Conservation (phyloP, 2,113 vertebrate species). For the Hystrix cristata region DNA sequence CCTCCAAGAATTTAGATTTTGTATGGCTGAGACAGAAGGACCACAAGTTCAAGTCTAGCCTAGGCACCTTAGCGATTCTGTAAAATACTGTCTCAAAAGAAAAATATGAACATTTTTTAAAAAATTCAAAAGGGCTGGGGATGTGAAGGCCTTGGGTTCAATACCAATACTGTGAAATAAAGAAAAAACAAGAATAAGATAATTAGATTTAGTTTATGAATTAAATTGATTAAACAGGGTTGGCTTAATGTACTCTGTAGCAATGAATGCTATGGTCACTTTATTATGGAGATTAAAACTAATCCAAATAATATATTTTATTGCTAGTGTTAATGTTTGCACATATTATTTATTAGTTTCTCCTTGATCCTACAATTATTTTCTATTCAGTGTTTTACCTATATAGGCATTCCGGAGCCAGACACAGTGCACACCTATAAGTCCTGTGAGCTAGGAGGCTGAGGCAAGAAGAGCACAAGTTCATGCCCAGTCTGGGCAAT, state of each 20-base stretch:
- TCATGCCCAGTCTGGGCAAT: background rate
- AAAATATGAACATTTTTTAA: background rate
- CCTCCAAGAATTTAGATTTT: background rate
- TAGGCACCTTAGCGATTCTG: background rate
- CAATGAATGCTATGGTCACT: background rate
- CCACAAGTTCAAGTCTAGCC: background rate
- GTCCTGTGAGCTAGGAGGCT: background rate
- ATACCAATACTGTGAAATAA: background rate
- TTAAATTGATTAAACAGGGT: background rate
- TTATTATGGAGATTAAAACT: background rate
- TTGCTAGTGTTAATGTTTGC: background rate
- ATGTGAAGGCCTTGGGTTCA: background rate
- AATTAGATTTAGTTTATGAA: background rate
- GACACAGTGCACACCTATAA: background rate
- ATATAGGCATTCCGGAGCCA: background rate
- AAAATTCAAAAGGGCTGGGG: background rate
- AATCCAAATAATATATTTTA: constrained; percentile 2
- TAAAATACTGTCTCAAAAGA: background rate
- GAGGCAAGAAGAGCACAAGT: background rate
- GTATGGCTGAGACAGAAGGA: background rate
- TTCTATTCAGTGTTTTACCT: background rate
- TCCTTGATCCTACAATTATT: background rate
- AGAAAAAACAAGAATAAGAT: background rate
- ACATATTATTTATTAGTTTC: too few species aligned
- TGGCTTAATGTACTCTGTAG: background rate